Evolutionary conservation across 2,113 vertebrate genomes (phyloP), one percentile per base, ranked within the genome.

Genomic region (Bujurquina vittata): DNA sequence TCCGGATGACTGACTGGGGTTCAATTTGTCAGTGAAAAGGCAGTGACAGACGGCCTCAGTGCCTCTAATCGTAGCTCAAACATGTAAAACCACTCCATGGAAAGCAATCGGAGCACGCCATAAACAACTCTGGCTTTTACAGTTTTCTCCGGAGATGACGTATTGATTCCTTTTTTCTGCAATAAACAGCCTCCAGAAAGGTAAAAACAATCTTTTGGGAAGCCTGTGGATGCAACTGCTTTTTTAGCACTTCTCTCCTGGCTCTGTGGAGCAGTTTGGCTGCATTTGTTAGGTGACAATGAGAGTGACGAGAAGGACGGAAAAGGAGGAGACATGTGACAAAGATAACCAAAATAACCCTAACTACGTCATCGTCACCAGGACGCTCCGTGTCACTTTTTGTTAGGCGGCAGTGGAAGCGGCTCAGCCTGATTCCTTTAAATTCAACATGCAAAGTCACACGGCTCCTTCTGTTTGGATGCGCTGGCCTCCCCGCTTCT

Each of bases 151-250:
- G 43, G 43, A 84, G 81, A 87, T 81, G 78, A 76, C 18, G n/a
- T 75, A 90, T 93, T 75, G 88, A 91, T 84, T 84, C 52, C 63
- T 40, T 37, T 37, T 37, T 37, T 26, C 55, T 8, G 56, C 43
- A 40, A 77, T 81, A 52, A 84, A 83, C 63, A 56, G 54, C 23
- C 26, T 82, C 15, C 56, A 61, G 67, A 37, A 77, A 49, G 81
- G 31, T 35, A 10, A 76, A 46, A 80, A 55, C 52, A 26, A 54
- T 79, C 75, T 72, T 67, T 26, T 23, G 37, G 3, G 10, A 18
- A 23, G 54, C 5, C 15, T 56, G n/a, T 83, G 65, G 7, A n/a
- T 55, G 60, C 74, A 43, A 17, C 55, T 80, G 0, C 59, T 79
- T 72, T 37, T 79, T 72, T 31, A 60, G 43, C 40, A 7, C 59